phyloP scores from a whole-genome alignment of 2,888 invertebrate genomes.

The Drosophila prostipennis region DNA sequence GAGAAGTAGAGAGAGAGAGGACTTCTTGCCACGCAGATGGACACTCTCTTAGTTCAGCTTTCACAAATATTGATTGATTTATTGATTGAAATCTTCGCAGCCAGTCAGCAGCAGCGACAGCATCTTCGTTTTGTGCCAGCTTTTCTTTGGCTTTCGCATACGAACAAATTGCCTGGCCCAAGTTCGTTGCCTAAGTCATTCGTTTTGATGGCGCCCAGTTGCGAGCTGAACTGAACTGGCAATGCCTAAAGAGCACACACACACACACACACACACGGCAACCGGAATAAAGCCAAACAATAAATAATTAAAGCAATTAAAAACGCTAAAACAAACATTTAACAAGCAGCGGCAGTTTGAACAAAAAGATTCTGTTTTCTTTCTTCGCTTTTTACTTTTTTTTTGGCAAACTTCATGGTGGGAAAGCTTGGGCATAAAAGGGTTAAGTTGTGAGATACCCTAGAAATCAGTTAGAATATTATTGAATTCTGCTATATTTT shows the following conservation, averaged over 20 bases:
- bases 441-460: not conserved
- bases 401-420: constrained; percentile 44
- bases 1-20: constrained; percentile 15
- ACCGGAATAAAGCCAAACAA: constrained; percentile 66
- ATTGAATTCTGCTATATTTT: too few species aligned
- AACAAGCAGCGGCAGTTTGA: constrained; percentile 75
- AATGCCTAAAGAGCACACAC: constrained; percentile 25
- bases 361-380: constrained; percentile 48
- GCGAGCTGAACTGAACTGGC: constrained; percentile 49
- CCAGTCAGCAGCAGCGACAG: constrained; percentile 45
- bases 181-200: constrained; percentile 75
- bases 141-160: constrained; percentile 49
- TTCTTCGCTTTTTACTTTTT: constrained; percentile 17
- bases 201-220: constrained; percentile 67
- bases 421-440: not conserved
- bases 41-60: constrained; percentile 65
- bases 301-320: constrained; percentile 82
- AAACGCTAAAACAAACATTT: constrained; percentile 80
- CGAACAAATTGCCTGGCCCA: constrained; percentile 68
- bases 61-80: constrained; percentile 79
- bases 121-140: constrained; percentile 59
- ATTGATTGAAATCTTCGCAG: constrained; percentile 77
- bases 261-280: constrained; percentile 10
- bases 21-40: constrained; percentile 49
- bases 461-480: not conserved